Base-by-base conservation (phyloP, 2,797 vertebrate genomes). In the Anguilla anguilla region DNA sequence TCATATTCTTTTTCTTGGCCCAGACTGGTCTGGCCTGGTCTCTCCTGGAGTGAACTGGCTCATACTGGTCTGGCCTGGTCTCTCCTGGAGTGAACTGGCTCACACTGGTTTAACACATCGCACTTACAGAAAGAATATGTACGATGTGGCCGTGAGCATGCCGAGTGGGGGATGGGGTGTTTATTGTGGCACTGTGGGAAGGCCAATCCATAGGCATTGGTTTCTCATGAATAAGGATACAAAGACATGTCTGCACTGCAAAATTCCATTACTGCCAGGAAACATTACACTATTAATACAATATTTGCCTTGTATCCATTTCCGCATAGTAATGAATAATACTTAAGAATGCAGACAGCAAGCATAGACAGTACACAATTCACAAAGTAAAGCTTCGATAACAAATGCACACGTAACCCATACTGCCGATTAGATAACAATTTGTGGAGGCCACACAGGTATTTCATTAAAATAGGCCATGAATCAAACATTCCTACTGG, bases 311-410 rank as follows among this genome's bases (percentile, higher is more conserved):
- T 22, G 59, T 64, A 25, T 19, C 22, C 3, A 25, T 64, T 64
- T 64, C 61, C 61, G 6, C 25, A 64, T 25, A 25, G 61, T 4
- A 64, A 22, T 64, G 19, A 64, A 64, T 64, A 64, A 64, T 64
- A 2, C 69, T 13, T 72, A 11, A 28, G 31, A 72, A 72, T 72
- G 31, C 69, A 72, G 0, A 35, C 31, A 35, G 69, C 28, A 72
- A 13, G 69, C 7, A 10, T 3, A 35, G 31, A 77, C 10, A 39
- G 35, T 17, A 77, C 31, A 77, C 15, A 77, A 15, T 77, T 35
- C 72, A 77, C 64, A 69, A 69, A n/a, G 72, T 77, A 77, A 77
- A 35, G 35, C 31, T 39, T 77, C 13, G 28, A 77, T 77, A 77
- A 77, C 35, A 39, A 35, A 5, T 39, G 15, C 13, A 77, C 31